phyloP scores from a whole-genome alignment of 2,888 invertebrate genomes.

The Cephus spinipes region DNA sequence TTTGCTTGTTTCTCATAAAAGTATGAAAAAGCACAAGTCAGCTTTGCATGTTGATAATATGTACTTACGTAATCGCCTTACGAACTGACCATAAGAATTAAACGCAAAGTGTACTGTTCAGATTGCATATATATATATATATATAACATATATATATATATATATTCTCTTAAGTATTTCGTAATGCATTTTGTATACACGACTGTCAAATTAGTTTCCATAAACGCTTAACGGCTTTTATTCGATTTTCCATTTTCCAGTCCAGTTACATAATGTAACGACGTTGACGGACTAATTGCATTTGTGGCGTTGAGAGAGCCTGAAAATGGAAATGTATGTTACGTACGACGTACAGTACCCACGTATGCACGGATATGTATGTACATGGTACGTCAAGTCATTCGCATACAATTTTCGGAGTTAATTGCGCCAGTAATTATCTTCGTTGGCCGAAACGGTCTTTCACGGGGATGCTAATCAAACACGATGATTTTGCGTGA shows the following conservation, averaged over 20 bases:
- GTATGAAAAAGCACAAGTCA: neutral
- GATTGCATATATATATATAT: no score
- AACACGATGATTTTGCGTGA: no score
- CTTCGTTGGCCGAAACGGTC: constrained; percentile 12
- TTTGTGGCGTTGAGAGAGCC: constrained; percentile 22
- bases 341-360: neutral
- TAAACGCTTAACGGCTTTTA: no score
- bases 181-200: no score
- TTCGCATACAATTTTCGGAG: constrained; percentile 23
- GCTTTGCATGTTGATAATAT: neutral
- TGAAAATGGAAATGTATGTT: constrained; percentile 18
- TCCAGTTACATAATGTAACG: no score
- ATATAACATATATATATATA: no score
- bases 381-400: no score
- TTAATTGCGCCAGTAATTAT: constrained; percentile 30
- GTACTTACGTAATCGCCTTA: neutral
- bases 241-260: no score
- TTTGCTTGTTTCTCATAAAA: neutral
- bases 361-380: neutral
- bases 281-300: constrained; percentile 24
- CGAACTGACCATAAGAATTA: neutral
- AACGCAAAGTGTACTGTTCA: neutral
- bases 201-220: no score
- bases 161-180: no score
- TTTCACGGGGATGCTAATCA: no score